Percentiles rank a stretch among this genome's conserved stretches.
phyloP scores from a whole-genome alignment of 2,797 vertebrate genomes.

The Eospalax fontanierii region DNA sequence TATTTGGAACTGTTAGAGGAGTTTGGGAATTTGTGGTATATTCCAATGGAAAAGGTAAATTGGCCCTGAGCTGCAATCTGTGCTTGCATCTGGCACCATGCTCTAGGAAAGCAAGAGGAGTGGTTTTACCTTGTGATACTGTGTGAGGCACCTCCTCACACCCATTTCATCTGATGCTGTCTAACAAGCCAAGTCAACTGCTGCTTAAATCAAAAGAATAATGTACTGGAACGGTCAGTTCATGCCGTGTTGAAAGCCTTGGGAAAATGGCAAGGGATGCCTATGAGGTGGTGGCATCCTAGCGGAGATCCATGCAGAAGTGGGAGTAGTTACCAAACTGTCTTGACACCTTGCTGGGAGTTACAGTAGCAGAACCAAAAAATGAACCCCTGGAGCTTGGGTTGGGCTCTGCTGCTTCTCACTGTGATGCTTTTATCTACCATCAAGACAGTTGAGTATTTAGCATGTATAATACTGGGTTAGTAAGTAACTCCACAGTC shows the following conservation, averaged over 20 bases:
- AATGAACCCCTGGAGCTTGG: background rate
- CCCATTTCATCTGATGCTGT: background rate
- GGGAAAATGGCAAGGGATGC: background rate
- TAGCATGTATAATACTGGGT: background rate
- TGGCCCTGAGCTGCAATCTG: background rate
- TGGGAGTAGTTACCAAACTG: background rate
- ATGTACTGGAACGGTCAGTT: background rate
- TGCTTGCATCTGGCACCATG: background rate
- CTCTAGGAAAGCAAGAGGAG: background rate
- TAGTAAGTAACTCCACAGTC: background rate
- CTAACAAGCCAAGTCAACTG: background rate
- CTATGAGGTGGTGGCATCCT: background rate
- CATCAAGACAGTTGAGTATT: background rate
- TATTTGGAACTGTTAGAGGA: too few species aligned
- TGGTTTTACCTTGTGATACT: background rate
- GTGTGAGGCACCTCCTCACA: rapidly evolving
- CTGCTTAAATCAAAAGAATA: background rate
- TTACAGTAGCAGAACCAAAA: background rate
- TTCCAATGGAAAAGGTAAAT: background rate
- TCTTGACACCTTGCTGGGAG: background rate
- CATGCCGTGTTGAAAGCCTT: background rate
- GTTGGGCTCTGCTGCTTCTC: background rate
- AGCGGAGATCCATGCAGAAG: background rate
- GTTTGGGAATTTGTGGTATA: background rate
- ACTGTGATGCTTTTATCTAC: background rate